These are phyloP conservation scores for Euplexia lucipara DNA, from an alignment of 2,888 invertebrate genomes.

Conservation along the genomic window DNA sequence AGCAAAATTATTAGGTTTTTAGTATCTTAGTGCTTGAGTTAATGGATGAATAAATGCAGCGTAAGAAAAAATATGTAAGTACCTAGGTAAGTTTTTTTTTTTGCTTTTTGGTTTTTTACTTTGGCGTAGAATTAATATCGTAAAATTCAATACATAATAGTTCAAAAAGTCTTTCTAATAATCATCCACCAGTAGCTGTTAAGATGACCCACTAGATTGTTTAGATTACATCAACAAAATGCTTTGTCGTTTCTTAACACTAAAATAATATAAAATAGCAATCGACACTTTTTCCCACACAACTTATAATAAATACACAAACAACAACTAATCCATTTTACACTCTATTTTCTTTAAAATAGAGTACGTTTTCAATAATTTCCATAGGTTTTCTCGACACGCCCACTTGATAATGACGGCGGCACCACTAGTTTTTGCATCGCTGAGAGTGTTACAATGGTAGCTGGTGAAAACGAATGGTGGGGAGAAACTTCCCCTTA, in stretches of 20 bases:
- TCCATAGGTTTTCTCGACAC: conserved; percentile 25
- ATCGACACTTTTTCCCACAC: conserved; percentile 28
- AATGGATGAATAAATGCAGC: too few relatives aligned
- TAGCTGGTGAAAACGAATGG: conserved; percentile 38
- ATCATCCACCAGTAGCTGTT: too few relatives aligned
- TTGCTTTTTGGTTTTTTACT: too few relatives aligned
- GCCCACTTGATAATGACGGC: conserved; percentile 53
- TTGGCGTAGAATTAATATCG: too few relatives aligned
- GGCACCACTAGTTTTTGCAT: conserved; percentile 47
- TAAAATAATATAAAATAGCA: conserved; percentile 4
- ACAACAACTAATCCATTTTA: neutral
- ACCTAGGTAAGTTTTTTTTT: too few relatives aligned
- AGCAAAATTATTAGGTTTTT: too few relatives aligned
- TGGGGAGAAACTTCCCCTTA: conserved; percentile 33
- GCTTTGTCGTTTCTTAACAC: neutral
- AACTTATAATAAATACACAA: conserved; percentile 1
- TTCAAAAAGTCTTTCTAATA: too few relatives aligned
- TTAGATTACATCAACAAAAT: neutral
- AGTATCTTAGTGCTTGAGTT: too few relatives aligned
- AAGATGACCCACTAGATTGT: neutral
- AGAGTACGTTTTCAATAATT: conserved; percentile 29
- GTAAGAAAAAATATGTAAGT: too few relatives aligned
- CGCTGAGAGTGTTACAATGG: conserved; percentile 45
- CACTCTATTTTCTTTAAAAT: neutral
- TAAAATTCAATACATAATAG: too few relatives aligned